phyloP scores from a whole-genome alignment of 1,140 invertebrate species.

The Xylocopa sonorina region DNA sequence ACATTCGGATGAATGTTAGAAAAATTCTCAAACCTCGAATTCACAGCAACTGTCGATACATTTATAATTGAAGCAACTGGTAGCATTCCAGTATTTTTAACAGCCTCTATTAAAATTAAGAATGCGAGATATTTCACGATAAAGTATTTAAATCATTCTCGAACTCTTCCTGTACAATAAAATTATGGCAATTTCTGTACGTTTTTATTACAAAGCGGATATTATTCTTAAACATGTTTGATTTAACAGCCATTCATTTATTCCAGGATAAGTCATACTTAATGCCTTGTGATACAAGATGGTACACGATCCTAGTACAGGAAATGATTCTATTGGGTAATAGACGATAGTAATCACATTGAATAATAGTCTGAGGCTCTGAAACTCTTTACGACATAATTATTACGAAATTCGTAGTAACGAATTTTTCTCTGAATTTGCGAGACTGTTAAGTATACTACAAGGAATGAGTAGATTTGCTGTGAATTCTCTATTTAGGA shows the following conservation, averaged over 20 bases:
- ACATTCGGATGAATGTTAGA: neutral
- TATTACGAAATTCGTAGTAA: neutral
- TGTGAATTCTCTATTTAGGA: neutral
- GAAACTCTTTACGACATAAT: no score
- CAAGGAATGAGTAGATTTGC: neutral
- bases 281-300: neutral
- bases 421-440: neutral
- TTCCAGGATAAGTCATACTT: neutral
- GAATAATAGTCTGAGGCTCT: neutral
- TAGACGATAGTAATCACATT: neutral
- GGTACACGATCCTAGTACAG: no score
- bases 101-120: no score
- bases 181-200: no score
- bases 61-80: no score
- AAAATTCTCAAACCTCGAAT: neutral
- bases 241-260: neutral
- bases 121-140: no score
- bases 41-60: neutral
- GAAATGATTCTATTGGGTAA: neutral
- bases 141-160: no score
- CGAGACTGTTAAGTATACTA: neutral
- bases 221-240: neutral
- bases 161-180: no score
- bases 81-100: no score
- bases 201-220: no score